phyloP scores from a whole-genome alignment of 2,113 vertebrate species.

The Cygnus buccinator region DNA sequence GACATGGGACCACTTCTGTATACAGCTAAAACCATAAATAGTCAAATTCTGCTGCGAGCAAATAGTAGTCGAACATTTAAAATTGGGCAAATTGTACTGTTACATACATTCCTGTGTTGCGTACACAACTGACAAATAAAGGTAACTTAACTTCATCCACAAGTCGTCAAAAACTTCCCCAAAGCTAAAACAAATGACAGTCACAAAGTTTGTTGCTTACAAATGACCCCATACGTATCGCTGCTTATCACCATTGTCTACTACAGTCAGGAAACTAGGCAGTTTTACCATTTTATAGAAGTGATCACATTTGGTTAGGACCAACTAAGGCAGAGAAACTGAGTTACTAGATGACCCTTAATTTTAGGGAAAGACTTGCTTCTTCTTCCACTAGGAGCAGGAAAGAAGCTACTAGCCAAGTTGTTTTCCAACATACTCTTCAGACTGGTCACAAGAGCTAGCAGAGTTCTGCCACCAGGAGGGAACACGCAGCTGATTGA shows the following conservation, averaged over 20 bases:
- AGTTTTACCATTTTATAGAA: neutral
- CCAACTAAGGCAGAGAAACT: neutral
- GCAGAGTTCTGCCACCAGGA: neutral
- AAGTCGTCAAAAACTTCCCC: neutral
- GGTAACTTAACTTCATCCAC: neutral
- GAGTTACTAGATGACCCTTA: neutral
- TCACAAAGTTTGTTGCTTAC: neutral
- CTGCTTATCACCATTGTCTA: neutral
- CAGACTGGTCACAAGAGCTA: neutral
- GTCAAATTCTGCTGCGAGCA: neutral
- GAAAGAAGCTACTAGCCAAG: neutral
- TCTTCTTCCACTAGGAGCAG: neutral
- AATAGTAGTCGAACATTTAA: neutral
- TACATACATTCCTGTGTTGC: neutral
- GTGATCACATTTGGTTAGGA: fast-evolving
- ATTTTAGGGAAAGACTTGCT: neutral
- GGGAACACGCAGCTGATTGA: neutral
- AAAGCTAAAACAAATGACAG: neutral
- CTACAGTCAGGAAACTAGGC: neutral
- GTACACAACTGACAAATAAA: neutral
- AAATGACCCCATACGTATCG: neutral
- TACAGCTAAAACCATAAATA: neutral
- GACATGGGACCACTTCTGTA: neutral
- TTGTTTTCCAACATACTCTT: neutral
- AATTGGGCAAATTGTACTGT: neutral